These are phyloP conservation scores for Polydrusus pterygomalis DNA, from an alignment of 2,888 invertebrate genomes.

Conservation along the genomic window DNA sequence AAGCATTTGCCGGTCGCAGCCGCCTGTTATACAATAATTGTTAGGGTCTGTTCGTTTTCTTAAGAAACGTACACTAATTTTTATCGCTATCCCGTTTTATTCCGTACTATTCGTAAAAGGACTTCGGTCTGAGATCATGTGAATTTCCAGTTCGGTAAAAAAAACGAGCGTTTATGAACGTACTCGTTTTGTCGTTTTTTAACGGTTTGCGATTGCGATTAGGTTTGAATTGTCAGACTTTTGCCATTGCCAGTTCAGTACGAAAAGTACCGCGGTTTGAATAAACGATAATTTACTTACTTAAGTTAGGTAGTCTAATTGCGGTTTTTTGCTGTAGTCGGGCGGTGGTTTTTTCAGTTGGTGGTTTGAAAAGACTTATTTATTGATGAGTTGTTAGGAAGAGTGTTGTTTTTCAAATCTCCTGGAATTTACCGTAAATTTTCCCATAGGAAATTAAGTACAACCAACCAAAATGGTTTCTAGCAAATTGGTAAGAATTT, in stretches of 20 bases:
- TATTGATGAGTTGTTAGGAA: conserved; percentile 5
- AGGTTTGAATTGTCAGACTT: background rate
- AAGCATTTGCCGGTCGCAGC: conserved; percentile 37
- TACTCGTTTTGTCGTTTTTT: conserved; percentile 20
- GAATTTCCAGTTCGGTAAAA: background rate
- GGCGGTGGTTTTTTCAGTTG: background rate
- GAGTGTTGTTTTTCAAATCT: background rate
- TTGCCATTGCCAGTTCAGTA: background rate
- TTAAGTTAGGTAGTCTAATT: background rate
- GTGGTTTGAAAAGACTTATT: background rate
- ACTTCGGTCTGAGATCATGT: background rate
- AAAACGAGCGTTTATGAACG: background rate
- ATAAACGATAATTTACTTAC: background rate
- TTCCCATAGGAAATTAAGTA: background rate
- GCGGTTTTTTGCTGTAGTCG: background rate
- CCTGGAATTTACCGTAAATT: background rate
- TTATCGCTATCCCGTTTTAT: conserved; percentile 3
- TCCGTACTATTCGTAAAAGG: background rate
- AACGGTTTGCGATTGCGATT: conserved; percentile 21
- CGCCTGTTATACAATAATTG: conserved; percentile 20
- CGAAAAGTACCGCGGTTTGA: conserved; percentile 17
- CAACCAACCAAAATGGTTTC: conserved; percentile 61
- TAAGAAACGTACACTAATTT: background rate
- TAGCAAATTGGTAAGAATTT: conserved; percentile 61
- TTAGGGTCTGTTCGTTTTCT: conserved; percentile 40